Base-by-base conservation (phyloP, 2,888 invertebrate genomes). In the Folsomia candida region DNA sequence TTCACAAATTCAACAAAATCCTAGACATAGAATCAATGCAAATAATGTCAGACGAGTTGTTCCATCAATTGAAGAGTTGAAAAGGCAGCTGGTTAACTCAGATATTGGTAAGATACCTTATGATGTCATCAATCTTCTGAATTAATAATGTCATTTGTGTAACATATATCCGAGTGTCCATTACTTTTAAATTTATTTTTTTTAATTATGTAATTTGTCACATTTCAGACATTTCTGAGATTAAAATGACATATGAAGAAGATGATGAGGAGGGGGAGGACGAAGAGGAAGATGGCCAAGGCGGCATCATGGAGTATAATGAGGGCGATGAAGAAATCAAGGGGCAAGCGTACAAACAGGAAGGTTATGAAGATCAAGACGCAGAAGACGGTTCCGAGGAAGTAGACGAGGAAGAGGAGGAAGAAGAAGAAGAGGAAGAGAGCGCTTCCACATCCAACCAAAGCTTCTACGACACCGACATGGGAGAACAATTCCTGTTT, bases 241-340 rank as follows among this genome's bases (percentile, higher is more conserved):
- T 64, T 47, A 64, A 64, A 51, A 64, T 64, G 24, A 68, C 61
- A 2, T 25, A 63, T n/a, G 70, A 65, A 26, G 69, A 54, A 9
- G 69, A 69, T 3, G 51, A 25, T 25, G 67, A 51, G 24, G 28
- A 57, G 3, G 70, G 68, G 18, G 69, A 66, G 0, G 65, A 60
- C 1, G 59, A 59, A 2, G 68, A 54, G 1, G 59, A 65, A 14
- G 51, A 37, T 6, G 63, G 25, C 22, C 22, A 68, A 25, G 62
- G 20, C 2, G 28, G 18, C 24, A 58, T 61, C 2, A 37, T n/a
- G 20, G 37, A 58, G 22, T 2, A 25, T n/a, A 28, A 62, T 51
- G 51, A 28, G 9, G 37, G 22, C 2, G 51, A 69, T 67, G 37
- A 60, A 29, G 27, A 28, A 9, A 18, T 29, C 9, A 9, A 18